Base-by-base conservation (phyloP, 2,113 vertebrate species). In the Lota lota region DNA sequence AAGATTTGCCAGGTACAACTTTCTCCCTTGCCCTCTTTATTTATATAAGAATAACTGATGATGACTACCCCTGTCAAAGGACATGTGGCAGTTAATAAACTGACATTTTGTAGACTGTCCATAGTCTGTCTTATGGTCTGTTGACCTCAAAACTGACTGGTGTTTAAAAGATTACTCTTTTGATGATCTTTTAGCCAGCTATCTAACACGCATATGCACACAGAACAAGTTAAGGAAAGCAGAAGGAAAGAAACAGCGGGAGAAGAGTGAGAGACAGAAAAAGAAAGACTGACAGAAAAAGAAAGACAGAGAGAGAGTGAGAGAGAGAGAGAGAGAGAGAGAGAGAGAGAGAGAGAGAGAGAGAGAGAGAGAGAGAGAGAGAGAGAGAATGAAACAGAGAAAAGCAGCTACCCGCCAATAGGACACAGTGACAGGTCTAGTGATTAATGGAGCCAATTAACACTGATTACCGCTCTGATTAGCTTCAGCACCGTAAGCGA, bases 371-470 rank as follows among this genome's bases (percentile, higher is more conserved):
- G 20, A 19, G 8, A 60, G 58, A 60, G 58, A 60, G 20, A 60
- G 21, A 20, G 58, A 60, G 58, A 60, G 58, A 60, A 19, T 11
- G 21, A 22, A 21, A 19, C 5, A 8, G 58, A 12, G 58, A 60
- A 11, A 22, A 40, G 1, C 33, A 62, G 70, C 54, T 20, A 67
- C 28, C 28, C 69, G 61, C 61, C 57, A 69, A 54, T 72, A 24
- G 76, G 74, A 73, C 59, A 63, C 61, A 71, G 60, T 81, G 88
- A 86, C 88, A 89, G 76, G 60, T 68, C 64, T 53, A 68, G 74
- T 90, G 90, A 92, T 91, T 87, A 78, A 91, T 90, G 88, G 76
- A 57, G 20, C 68, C 62, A 87, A 90, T 91, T 91, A 88, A 66
- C 64, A 64, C 53, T 79, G 88, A 90, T 90, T 89, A 84, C 82